Conservation (phyloP, 2,888 invertebrate species). For the Calameuta filiformis region DNA sequence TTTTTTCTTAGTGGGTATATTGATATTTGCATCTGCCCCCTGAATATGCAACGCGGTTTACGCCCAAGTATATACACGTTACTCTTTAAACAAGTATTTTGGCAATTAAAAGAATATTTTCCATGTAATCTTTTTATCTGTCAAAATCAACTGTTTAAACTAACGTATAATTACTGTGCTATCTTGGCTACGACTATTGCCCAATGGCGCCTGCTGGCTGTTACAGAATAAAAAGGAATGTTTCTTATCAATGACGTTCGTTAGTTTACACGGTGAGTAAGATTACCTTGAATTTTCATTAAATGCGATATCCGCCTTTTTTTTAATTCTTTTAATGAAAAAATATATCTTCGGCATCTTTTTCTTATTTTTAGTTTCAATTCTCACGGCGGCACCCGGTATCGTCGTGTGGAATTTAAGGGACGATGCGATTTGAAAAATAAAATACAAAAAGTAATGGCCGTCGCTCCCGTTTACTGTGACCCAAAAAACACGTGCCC, state of each 20-base stretch:
- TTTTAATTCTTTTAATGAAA: not conserved
- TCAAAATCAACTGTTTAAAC: not conserved
- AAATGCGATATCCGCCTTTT: not conserved
- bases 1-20: not conserved
- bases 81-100: not conserved
- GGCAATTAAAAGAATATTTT: not conserved
- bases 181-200: not conserved
- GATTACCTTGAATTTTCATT: not conserved
- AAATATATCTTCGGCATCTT: not conserved
- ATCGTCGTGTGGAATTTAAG: conserved; percentile 31
- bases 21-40: not conserved
- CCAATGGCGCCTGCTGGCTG: not conserved
- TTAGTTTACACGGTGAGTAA: not conserved
- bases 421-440: not conserved
- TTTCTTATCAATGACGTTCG: not conserved
- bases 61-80: not conserved
- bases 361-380: not conserved
- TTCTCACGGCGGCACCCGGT: not conserved
- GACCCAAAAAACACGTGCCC: conserved; percentile 19
- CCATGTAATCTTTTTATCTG: not conserved
- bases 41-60: not conserved
- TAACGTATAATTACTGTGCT: not conserved
- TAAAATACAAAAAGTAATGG: not conserved
- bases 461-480: not conserved
- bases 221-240: not conserved